Conservation (phyloP, 2,797 vertebrate genomes). For the Kryptolebias ocellatus region DNA sequence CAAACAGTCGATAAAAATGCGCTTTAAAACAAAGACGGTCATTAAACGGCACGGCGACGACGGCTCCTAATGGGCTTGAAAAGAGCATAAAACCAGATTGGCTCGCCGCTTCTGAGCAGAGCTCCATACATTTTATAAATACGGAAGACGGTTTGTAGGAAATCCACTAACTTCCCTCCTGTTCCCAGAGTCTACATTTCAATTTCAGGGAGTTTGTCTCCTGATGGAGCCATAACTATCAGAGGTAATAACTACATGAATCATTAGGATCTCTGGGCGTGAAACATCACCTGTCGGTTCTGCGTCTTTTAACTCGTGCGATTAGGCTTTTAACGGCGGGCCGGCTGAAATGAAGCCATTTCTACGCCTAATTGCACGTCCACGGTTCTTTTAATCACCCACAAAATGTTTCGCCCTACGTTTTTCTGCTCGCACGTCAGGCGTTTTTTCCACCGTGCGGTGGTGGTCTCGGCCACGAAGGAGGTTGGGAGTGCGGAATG, state of each 20-base stretch:
- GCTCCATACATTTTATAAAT: too few species aligned
- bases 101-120: neutral
- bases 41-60: conserved; percentile 14
- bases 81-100: neutral
- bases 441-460: conserved; percentile 1
- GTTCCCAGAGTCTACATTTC: conserved; percentile 4
- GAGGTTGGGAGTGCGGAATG: neutral
- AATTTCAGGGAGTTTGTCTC: conserved; percentile 7
- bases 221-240: conserved; percentile 6
- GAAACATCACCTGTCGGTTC: conserved; percentile 22
- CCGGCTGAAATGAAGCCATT: conserved; percentile 6
- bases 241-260: conserved; percentile 29
- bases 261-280: conserved; percentile 17
- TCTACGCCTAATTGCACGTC: conserved; percentile 29
- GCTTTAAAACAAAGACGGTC: conserved; percentile 1
- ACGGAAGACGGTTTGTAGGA: neutral
- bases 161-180: neutral
- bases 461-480: neutral
- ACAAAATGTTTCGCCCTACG: conserved; percentile 1
- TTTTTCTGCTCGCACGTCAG: conserved; percentile 10
- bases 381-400: conserved; percentile 12
- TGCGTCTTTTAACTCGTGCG: conserved; percentile 12
- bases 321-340: conserved; percentile 12
- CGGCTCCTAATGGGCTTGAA: conserved; percentile 8
- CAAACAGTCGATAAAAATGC: neutral